Base-by-base conservation (phyloP, 2,888 invertebrate genomes). In the Acleris holmiana region DNA sequence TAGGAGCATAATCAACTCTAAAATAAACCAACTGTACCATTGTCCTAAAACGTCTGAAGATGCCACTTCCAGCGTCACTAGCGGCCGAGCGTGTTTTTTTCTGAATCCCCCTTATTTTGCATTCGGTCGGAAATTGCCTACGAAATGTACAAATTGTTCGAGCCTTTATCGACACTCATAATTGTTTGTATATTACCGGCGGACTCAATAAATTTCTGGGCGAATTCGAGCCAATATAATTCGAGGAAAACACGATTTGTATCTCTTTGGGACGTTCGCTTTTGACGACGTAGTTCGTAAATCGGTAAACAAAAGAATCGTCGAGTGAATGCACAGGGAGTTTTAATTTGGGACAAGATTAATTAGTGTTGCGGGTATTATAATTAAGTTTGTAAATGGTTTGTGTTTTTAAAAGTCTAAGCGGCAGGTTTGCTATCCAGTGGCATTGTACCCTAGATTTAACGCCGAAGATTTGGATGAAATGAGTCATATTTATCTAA, bases 51-150 rank as follows among this genome's bases (percentile, higher is more conserved):
- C n/a, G n/a, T 13, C 35, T 13, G 13, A 44, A n/a, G 44, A 17
- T 17, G 44, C 17, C 44, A 44, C 44, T 44, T 59, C 59, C 67
- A 63, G 67, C 21, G 35, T n/a, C 17, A n/a, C 40, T 67, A 69
- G 69, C 67, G 61, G 54, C 61, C 71, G 35, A 13, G 35, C 13
- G 69, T 72, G 72, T 75, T 76, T 75, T n/a, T 73, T 72, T 73
- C 67, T 67, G 68, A 68, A 66, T 70, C 57, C 50, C 8, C 71
- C 72, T 72, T 75, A 75, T 76, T 55, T 72, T 70, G 73, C 71
- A 73, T 73, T 73, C 73, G 72, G 68, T 67, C 71, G 74, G 72
- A 71, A 76, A 75, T 67, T 75, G 72, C 68, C 69, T 63, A 56
- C 70, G 68, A 74, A 74, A 76, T 63, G 63, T 63, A 63, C 58